A percentile compares a stretch with the other conserved stretches of the same genome.
Conservation (phyloP, 2,888 invertebrate species). For the Melolontha melolontha region DNA sequence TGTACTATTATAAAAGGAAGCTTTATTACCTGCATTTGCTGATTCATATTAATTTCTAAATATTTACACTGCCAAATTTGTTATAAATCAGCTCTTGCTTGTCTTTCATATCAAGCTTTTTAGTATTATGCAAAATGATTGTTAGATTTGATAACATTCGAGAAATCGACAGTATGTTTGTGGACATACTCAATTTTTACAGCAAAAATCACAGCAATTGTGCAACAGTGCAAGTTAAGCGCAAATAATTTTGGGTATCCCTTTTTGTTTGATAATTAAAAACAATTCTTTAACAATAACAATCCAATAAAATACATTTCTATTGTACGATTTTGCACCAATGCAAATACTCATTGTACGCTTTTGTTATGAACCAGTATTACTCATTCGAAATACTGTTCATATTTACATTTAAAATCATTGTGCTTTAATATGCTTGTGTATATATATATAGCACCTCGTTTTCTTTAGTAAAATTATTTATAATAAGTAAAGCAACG, state of each 20-base stretch:
- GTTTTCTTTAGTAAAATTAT: conserved; percentile 19
- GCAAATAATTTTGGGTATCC: conserved; percentile 24
- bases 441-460: too few relatives aligned
- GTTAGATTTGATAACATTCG: conserved; percentile 47
- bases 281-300: neutral
- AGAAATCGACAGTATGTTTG: conserved; percentile 42
- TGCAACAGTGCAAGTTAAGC: conserved; percentile 46
- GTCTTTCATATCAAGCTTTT: conserved; percentile 38
- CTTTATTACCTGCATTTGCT: conserved; percentile 33
- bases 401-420: too few relatives aligned
- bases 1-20: conserved; percentile 33
- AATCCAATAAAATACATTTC: conserved; percentile 1
- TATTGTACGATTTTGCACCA: too few relatives aligned
- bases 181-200: conserved; percentile 42
- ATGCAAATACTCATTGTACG: too few relatives aligned
- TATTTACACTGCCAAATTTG: conserved; percentile 31
- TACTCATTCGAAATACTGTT: too few relatives aligned
- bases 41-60: conserved; percentile 26
- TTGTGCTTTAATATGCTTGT: too few relatives aligned
- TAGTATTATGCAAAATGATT: conserved; percentile 50
- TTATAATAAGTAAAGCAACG: conserved; percentile 24
- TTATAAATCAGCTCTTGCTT: conserved; percentile 26
- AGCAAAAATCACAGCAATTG: conserved; percentile 53
- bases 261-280: neutral
- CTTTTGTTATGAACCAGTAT: too few relatives aligned